Conservation (phyloP, 2,113 vertebrate species). For the Suricata suricatta region DNA sequence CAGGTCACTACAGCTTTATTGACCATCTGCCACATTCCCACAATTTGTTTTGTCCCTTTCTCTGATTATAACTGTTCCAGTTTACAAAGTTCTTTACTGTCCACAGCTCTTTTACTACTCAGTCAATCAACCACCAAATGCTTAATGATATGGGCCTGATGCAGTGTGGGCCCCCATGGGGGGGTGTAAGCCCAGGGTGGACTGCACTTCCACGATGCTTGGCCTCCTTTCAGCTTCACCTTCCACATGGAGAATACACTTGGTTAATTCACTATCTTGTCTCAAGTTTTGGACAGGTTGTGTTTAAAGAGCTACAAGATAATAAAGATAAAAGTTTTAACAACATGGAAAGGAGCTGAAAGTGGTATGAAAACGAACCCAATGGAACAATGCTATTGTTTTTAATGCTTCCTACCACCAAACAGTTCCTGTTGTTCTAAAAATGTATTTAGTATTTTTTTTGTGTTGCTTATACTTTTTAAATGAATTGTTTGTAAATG, state of each 20-base stretch:
- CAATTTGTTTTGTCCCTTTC: background rate
- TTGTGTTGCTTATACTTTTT: background rate
- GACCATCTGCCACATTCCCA: slow-evolving; percentile 44
- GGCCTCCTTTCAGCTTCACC: background rate
- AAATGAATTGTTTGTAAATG: background rate
- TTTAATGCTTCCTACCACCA: background rate
- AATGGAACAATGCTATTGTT: background rate
- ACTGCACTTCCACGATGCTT: background rate
- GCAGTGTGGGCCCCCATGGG: too few relatives aligned
- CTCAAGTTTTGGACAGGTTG: background rate
- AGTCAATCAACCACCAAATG: background rate
- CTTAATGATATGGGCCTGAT: background rate
- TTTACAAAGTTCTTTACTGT: slow-evolving; percentile 37
- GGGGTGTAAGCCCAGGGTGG: fast-evolving
- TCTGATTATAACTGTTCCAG: slow-evolving; percentile 17
- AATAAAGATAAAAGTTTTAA: slow-evolving; percentile 17
- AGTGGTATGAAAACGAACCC: background rate
- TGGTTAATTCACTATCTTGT: background rate
- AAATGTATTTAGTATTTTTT: slow-evolving; percentile 7
- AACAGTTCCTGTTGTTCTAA: background rate
- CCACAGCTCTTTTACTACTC: slow-evolving; percentile 29
- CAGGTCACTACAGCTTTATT: background rate
- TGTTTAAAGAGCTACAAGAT: background rate
- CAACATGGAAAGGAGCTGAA: background rate
- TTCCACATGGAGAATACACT: background rate